Percentiles rank a stretch among this genome's conserved stretches.
phyloP scores from a whole-genome alignment of 2,797 vertebrate species.

The Lutjanus campechanus region DNA sequence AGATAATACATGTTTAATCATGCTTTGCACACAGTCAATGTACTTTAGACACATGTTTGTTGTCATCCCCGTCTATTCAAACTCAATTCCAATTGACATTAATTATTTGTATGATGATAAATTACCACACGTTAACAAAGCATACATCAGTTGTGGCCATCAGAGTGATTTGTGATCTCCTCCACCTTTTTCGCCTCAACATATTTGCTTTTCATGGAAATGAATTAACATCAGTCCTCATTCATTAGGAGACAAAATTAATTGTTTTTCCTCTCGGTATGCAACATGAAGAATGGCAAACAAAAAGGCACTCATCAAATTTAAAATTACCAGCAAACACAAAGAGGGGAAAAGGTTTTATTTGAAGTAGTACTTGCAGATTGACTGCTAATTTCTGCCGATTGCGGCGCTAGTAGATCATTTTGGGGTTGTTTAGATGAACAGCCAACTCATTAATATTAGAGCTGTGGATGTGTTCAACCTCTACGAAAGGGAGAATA shows the following conservation, averaged over 20 bases:
- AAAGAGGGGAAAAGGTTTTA: conserved; percentile 16
- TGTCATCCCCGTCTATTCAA: conserved; percentile 9
- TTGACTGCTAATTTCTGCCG: conserved; percentile 34
- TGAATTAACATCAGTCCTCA: conserved; percentile 57
- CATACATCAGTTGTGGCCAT: conserved; percentile 37
- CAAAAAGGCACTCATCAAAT: conserved; percentile 58
- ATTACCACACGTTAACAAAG: conserved; percentile 25
- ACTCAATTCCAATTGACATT: conserved; percentile 13
- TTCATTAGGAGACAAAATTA: conserved; percentile 67
- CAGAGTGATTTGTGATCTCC: conserved; percentile 51
- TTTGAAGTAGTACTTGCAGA: conserved; percentile 14
- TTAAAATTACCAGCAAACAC: conserved; percentile 56
- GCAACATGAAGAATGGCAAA: conserved; percentile 48
- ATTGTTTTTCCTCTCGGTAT: conserved; percentile 63
- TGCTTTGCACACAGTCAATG: background rate
- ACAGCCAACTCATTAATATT: conserved; percentile 39
- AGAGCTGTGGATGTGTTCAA: conserved; percentile 1
- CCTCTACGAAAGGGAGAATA: conserved; percentile 4
- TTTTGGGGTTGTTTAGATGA: conserved; percentile 49
- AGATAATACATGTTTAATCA: background rate
- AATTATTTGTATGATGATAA: conserved; percentile 28
- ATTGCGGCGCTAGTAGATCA: conserved; percentile 32
- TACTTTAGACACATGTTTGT: background rate
- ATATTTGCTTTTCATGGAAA: conserved; percentile 71
- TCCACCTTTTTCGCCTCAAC: conserved; percentile 32